Base-by-base conservation (phyloP, 2,113 vertebrate species). In the Brachypteracias leptosomus region DNA sequence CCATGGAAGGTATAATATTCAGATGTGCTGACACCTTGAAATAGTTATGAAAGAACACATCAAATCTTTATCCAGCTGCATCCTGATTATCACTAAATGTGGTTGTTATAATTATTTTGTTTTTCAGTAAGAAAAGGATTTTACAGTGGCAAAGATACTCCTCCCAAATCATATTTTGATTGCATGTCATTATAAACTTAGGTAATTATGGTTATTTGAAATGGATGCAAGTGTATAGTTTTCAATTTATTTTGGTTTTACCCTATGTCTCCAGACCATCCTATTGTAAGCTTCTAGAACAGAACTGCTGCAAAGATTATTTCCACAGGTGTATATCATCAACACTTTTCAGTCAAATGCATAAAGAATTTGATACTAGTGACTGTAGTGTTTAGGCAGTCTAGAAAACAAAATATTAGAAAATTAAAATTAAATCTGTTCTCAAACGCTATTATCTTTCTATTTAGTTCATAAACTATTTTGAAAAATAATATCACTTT, bases 101-200 rank as follows among this genome's bases (percentile, higher is more conserved):
- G 14, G 47, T 92, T 72, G 12, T 68, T 87, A 46, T 66, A 90
- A 71, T 77, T 62, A 33, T 78, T 51, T 47, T 35, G n/a, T 40
- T 95, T 95, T 92, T 81, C 52, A 86, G 47, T 0, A 1, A 85
- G 70, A 92, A 92, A 95, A 85, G 9, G 11, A 47, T 94, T 96
- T 93, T 89, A 68, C 44, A 68, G 73, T 52, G 52, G 38, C 7
- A 68, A 84, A 93, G 38, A 81, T 47, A 75, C n/a, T 25, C 84
- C 44, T 78, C 29, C 26, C 24, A 89, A 92, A 92, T 89, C 52
- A 46, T 89, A 78, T 91, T 95, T 92, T 95, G 95, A 96, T 95
- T 96, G 67, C 35, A 72, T 65, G 44, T 67, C 59, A 84, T 97
- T 84, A 95, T 47, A 75, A 95, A 75, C 31, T 47, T 78, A 68